Conservation (phyloP, 2,113 vertebrate species). For the Odontophorus gujanensis region DNA sequence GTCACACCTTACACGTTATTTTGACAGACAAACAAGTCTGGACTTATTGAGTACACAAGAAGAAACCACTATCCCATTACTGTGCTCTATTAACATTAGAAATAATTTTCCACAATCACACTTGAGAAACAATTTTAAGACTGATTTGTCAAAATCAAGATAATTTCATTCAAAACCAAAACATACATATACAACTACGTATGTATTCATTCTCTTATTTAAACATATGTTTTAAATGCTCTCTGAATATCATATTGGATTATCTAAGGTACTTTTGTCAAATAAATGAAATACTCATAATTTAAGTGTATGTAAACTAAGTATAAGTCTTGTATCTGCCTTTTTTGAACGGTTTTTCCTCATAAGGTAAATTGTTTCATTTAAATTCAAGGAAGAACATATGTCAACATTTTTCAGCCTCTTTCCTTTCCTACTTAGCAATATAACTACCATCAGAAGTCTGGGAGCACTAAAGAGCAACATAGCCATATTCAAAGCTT, state of each 20-base stretch:
- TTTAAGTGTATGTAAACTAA: no score
- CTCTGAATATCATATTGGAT: neutral
- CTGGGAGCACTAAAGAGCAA: neutral
- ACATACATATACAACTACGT: neutral
- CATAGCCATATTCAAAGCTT: neutral
- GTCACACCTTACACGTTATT: neutral
- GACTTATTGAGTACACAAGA: neutral
- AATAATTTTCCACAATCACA: neutral
- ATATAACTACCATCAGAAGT: neutral
- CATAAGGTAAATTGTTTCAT: neutral
- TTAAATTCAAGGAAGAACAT: neutral
- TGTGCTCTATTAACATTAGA: neutral
- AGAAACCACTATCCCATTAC: neutral
- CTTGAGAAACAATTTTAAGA: neutral
- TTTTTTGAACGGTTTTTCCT: neutral
- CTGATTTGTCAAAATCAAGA: neutral
- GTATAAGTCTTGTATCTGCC: neutral
- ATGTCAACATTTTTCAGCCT: neutral
- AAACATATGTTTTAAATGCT: neutral
- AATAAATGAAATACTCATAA: neutral
- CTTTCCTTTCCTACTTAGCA: neutral
- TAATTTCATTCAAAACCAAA: neutral
- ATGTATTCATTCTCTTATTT: neutral
- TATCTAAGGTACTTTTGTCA: neutral
- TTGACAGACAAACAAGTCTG: neutral